Evolutionary conservation across 2,888 invertebrate genomes (phyloP), one percentile per base, ranked within the genome.

Genomic region (Seladonia tumulorum): DNA sequence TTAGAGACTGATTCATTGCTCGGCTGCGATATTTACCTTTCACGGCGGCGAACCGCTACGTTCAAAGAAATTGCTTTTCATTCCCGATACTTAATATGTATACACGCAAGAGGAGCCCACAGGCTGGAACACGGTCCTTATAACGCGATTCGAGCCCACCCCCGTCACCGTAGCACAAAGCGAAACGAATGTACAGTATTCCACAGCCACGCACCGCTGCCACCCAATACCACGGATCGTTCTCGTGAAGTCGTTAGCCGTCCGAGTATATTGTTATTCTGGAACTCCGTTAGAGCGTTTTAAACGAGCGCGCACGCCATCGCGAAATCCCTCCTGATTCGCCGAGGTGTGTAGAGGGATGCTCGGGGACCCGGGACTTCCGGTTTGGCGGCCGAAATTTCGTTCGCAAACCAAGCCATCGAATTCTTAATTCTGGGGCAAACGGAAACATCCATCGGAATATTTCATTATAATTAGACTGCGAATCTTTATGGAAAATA

Each of bases 171-270:
- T 49, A 18, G 18, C 74, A 57, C 66, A 75, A 79, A 79, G 82
- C 79, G 79, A 79, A 72, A 73, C 79, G 73, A 76, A 82, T 7
- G 63, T 45, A 78, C 45, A 71, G 76, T 60, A 60, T 79, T 66
- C 22, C 71, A 25, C 57, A 45, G 57, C 18, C 49, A 49, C 49
- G 49, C 49, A 49, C 18, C 49, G 49, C 49, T 49, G 49, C 49
- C 49, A 18, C n/a, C 57, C 57, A n/a, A 22, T 57, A n/a, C n/a
- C 57, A n/a, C 10, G 57, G 57, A n/a, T 57, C 8, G 57, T n/a
- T 57, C 10, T 57, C 57, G 57, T 12, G n/a, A 12, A n/a, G n/a
- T 57, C 57, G n/a, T n/a, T n/a, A n/a, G 57, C n/a, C n/a, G 18
- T n/a, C 57, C 3, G 57, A 57, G 57, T 57, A 22, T 12, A 57